phyloP scores from a whole-genome alignment of 2,113 vertebrate species.

The Perca flavescens region DNA sequence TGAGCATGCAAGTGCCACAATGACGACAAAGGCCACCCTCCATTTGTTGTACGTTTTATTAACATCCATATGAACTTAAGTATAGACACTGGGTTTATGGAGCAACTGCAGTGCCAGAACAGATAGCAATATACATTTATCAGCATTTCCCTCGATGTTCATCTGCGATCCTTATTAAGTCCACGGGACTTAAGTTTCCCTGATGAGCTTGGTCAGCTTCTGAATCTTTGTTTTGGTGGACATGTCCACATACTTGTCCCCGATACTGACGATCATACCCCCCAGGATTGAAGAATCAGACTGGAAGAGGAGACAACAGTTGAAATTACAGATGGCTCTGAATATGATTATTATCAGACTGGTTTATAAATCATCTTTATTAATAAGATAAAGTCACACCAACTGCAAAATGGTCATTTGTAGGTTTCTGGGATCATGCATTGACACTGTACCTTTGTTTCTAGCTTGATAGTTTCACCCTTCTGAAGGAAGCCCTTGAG shows the following conservation, averaged over 20 bases:
- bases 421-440: neutral
- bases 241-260: conserved; percentile 97
- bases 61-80: conserved; percentile 72
- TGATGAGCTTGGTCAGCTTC: conserved; percentile 92
- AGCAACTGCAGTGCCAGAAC: conserved; percentile 61
- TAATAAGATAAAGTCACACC: neutral
- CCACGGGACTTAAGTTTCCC: conserved; percentile 84
- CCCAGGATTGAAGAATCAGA: conserved; percentile 91
- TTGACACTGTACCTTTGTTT: conserved; percentile 89
- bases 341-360: neutral
- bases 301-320: conserved; percentile 76
- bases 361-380: neutral
- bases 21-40: neutral
- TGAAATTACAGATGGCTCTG: neutral
- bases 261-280: conserved; percentile 97
- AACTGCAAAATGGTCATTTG: neutral
- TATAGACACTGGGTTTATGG: conserved; percentile 69
- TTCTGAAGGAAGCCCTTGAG: conserved; percentile 92
- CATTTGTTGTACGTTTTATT: conserved; percentile 70
- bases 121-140: conserved; percentile 68
- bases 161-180: conserved; percentile 58
- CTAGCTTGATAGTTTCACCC: conserved; percentile 91
- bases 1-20: neutral
- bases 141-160: conserved; percentile 26
- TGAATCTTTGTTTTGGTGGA: conserved; percentile 95